A percentile compares a stretch with the other conserved stretches of the same genome.
phyloP scores from a whole-genome alignment of 2,113 vertebrate genomes.

The Hirundichthys speculiger region DNA sequence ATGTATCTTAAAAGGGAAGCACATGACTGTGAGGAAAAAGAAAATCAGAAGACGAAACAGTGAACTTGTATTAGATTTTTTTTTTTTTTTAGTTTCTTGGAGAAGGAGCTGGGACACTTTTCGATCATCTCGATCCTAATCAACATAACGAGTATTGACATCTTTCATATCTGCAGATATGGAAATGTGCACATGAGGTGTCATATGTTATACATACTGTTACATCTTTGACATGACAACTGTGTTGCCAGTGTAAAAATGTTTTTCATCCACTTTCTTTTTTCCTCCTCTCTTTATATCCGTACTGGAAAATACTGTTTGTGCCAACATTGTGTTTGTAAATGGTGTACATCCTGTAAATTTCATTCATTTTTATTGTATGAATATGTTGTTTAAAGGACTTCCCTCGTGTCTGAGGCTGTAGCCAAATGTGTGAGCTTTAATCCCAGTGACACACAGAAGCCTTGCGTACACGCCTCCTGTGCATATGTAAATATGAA shows the following conservation, averaged over 20 bases:
- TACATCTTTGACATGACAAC: constrained; percentile 52
- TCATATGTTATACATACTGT: constrained; percentile 73
- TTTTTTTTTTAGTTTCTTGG: constrained; percentile 34
- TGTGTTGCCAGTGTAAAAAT: constrained; percentile 38
- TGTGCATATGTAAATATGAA: constrained; percentile 76
- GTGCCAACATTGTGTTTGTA: constrained; percentile 17
- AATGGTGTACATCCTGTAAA: constrained; percentile 54
- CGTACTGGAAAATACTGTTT: constrained; percentile 6
- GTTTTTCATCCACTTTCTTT: background rate
- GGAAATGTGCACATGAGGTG: constrained; percentile 55
- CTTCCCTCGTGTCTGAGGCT: constrained; percentile 47
- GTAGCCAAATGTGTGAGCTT: constrained; percentile 67
- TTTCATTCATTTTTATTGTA: constrained; percentile 28
- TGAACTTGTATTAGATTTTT: background rate
- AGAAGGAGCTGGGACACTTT: constrained; percentile 13
- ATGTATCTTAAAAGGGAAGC: constrained; percentile 61
- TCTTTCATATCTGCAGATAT: constrained; percentile 60
- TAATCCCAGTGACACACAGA: constrained; percentile 32
- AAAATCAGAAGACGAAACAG: background rate
- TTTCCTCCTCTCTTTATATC: background rate
- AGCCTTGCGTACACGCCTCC: constrained; percentile 61
- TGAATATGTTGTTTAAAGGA: background rate
- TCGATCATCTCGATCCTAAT: constrained; percentile 35
- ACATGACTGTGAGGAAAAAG: background rate
- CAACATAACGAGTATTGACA: constrained; percentile 22